These are phyloP conservation scores for Eurytoma californica DNA, from an alignment of 2,888 invertebrate genomes.

Conservation along the genomic window DNA sequence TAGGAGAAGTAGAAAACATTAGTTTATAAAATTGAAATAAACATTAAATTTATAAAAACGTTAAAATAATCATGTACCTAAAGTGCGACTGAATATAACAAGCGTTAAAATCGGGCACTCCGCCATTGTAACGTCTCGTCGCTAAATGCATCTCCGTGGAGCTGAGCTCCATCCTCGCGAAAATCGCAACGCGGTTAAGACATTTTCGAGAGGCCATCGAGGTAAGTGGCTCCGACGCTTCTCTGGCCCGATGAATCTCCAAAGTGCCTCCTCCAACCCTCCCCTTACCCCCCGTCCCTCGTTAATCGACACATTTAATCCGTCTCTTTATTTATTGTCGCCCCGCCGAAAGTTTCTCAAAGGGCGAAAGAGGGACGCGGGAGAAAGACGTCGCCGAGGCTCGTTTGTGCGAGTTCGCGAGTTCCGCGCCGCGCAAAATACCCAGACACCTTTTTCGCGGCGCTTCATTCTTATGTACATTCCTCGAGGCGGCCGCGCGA, in stretches of 20 bases:
- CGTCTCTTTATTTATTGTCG: conserved; percentile 44
- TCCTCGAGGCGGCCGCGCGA: background rate
- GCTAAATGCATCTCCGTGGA: background rate
- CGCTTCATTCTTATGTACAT: background rate
- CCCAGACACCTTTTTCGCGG: conserved; percentile 15
- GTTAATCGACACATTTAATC: conserved; percentile 51
- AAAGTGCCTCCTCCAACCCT: conserved; percentile 36
- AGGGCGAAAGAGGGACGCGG: conserved; percentile 56
- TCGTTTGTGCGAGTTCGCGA: background rate
- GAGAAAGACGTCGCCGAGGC: background rate
- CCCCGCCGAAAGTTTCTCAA: conserved; percentile 28
- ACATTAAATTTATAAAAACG: too few species aligned
- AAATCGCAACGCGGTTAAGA: conserved; percentile 45
- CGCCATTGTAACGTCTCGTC: background rate
- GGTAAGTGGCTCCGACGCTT: conserved; percentile 10
- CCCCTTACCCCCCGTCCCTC: conserved; percentile 17
- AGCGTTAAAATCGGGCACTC: too few species aligned
- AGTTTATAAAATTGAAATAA: too few species aligned
- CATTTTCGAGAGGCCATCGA: conserved; percentile 40
- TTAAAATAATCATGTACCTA: too few species aligned
- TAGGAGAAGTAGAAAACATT: too few species aligned
- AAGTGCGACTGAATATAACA: too few species aligned
- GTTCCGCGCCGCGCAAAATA: background rate
- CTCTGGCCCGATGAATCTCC: background rate
- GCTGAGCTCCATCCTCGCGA: background rate